Conservation (phyloP, 2,797 vertebrate genomes). For the Anguilla marmorata region DNA sequence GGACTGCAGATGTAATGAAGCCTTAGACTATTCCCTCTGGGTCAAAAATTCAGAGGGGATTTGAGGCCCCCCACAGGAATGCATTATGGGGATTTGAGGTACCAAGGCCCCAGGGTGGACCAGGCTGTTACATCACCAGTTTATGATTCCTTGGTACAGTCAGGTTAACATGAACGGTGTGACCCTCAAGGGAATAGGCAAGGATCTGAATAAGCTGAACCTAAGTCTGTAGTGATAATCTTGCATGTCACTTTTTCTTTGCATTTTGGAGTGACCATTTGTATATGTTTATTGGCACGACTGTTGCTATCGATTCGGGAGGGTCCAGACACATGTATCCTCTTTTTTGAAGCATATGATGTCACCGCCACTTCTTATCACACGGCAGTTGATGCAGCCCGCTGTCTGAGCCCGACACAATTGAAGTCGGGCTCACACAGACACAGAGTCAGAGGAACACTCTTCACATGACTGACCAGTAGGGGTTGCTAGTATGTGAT, state of each 20-base stretch:
- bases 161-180: neutral
- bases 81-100: constrained; percentile 33
- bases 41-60: neutral
- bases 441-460: too few relatives aligned
- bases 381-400: too few relatives aligned
- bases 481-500: too few relatives aligned
- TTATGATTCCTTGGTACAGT: neutral
- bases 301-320: too few relatives aligned
- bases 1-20: constrained; percentile 39
- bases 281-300: too few relatives aligned
- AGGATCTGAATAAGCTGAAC: neutral
- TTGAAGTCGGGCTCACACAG: too few relatives aligned
- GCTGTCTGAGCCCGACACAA: too few relatives aligned
- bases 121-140: constrained; percentile 36
- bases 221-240: neutral
- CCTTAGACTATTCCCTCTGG: constrained; percentile 23
- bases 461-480: too few relatives aligned
- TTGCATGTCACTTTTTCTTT: neutral
- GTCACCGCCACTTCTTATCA: too few relatives aligned
- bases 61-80: constrained; percentile 22
- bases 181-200: neutral
- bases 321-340: too few relatives aligned
- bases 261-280: too few relatives aligned
- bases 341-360: too few relatives aligned
- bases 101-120: constrained; percentile 13